phyloP scores from a whole-genome alignment of 2,113 vertebrate genomes.

The Pseudorhombus dupliciocellatus region DNA sequence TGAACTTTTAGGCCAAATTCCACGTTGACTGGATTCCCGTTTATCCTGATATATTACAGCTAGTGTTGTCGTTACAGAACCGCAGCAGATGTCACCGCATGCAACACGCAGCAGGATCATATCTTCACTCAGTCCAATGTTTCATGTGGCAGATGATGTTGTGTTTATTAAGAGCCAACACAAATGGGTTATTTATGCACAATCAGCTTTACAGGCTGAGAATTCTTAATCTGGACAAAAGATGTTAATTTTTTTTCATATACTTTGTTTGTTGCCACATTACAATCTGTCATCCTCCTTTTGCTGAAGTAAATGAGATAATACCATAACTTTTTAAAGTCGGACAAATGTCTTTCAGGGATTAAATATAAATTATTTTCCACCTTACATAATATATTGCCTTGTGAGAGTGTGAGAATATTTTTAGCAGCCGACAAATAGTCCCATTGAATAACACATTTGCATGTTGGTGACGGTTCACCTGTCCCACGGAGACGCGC shows the following conservation, averaged over 20 bases:
- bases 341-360: too few relatives aligned
- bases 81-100: neutral
- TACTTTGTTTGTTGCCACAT: too few relatives aligned
- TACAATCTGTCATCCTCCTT: neutral
- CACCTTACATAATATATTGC: too few relatives aligned
- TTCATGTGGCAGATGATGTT: too few relatives aligned
- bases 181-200: neutral
- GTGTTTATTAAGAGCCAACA: neutral
- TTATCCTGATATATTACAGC: neutral
- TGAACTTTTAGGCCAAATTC: neutral
- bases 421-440: neutral
- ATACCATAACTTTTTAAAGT: too few relatives aligned
- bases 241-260: neutral
- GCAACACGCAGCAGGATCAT: neutral
- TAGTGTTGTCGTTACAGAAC: neutral
- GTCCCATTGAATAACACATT: neutral
- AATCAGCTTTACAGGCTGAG: neutral
- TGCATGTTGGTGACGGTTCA: neutral
- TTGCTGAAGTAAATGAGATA: neutral
- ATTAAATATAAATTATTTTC: too few relatives aligned
- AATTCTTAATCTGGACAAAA: neutral
- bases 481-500: conserved; percentile 2
- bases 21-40: too few relatives aligned
- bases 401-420: neutral
- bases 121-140: neutral